These are phyloP conservation scores for Hafferia zeledoni DNA, from an alignment of 2,797 vertebrate genomes.

Conservation along the genomic window DNA sequence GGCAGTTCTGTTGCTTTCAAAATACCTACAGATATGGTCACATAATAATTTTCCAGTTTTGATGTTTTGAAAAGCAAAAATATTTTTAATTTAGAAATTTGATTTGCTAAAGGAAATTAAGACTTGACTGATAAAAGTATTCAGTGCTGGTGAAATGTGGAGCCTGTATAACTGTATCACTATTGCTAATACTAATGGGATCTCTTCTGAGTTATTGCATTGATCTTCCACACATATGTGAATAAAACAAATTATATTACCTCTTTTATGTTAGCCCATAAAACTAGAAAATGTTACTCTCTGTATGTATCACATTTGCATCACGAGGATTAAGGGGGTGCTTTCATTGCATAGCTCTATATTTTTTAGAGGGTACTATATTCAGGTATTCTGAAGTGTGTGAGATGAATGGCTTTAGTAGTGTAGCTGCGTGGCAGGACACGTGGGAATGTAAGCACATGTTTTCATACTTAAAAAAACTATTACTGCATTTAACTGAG, in stretches of 20 bases:
- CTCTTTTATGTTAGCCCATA: slow-evolving; percentile 46
- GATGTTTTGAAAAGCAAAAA: not conserved
- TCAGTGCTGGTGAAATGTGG: not conserved
- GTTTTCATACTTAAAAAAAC: not conserved
- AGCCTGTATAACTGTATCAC: not conserved
- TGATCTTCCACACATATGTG: slow-evolving; percentile 50
- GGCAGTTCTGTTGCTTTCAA: not conserved
- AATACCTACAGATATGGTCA: not conserved
- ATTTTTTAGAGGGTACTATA: not conserved
- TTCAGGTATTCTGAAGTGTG: not conserved
- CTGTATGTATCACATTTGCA: slow-evolving; percentile 20
- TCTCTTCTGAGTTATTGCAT: slow-evolving; percentile 39
- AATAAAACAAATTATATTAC: slow-evolving; percentile 61
- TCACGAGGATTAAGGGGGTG: not conserved
- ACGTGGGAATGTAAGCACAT: rapidly evolving
- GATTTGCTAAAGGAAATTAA: not conserved
- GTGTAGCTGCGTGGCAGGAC: not conserved
- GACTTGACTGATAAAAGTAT: not conserved
- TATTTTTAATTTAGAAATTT: not conserved
- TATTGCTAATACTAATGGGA: not conserved
- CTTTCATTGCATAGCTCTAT: not conserved
- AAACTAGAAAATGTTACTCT: slow-evolving; percentile 56
- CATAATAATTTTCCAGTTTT: not conserved
- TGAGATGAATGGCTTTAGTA: not conserved
- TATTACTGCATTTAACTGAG: not conserved